Evolutionary conservation across 2,888 invertebrate species (phyloP).

Genomic region (Notocelia uddmanniana): DNA sequence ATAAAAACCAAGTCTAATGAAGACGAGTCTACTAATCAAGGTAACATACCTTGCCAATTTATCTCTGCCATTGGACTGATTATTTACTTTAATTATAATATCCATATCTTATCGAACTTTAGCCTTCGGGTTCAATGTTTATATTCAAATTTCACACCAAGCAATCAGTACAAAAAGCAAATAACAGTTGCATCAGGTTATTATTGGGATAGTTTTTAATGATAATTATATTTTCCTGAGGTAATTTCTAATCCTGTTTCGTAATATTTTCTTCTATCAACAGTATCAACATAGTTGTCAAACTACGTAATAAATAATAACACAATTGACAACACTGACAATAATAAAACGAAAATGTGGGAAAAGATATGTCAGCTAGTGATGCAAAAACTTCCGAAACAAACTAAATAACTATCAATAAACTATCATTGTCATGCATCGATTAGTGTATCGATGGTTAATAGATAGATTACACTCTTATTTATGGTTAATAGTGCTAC

Average conservation of each 20-base stretch:
- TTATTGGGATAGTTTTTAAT: background rate
- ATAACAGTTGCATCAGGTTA: background rate
- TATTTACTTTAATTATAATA: slow-evolving; percentile 80
- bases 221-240: background rate
- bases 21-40: slow-evolving; percentile 12
- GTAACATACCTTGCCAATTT: slow-evolving; percentile 82
- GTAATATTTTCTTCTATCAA: background rate
- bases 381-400: too few species aligned
- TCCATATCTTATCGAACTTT: slow-evolving; percentile 68
- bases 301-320: too few species aligned
- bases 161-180: background rate
- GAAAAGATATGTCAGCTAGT: background rate
- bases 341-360: too few species aligned
- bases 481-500: background rate
- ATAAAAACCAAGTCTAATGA: slow-evolving; percentile 22
- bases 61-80: slow-evolving; percentile 84
- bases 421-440: background rate
- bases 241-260: background rate
- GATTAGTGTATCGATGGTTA: background rate
- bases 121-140: slow-evolving; percentile 15
- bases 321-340: too few species aligned
- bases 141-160: background rate
- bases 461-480: too few species aligned
- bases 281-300: background rate
- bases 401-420: background rate